Conservation (phyloP, 2,113 vertebrate species). For the Genyomyrus donnyi region DNA sequence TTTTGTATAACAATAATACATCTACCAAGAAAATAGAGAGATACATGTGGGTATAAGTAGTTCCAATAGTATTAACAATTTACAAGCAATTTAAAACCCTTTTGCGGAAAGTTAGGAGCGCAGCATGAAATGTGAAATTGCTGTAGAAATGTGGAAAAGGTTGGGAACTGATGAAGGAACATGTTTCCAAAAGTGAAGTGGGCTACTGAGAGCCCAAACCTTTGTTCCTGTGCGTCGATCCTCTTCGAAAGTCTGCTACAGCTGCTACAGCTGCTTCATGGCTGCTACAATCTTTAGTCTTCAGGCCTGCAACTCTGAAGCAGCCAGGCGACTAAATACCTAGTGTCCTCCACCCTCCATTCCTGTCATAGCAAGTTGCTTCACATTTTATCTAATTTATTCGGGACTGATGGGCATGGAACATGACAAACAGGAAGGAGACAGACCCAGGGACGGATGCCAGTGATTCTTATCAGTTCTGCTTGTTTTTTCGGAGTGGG, state of each 20-base stretch:
- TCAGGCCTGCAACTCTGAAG: not conserved
- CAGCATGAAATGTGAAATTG: not conserved
- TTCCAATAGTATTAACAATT: not conserved
- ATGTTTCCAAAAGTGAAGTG: not conserved
- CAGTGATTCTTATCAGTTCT: slow-evolving; percentile 2
- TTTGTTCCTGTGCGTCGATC: not conserved
- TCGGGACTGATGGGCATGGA: slow-evolving; percentile 39
- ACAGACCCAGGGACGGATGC: not conserved
- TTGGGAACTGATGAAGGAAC: not conserved
- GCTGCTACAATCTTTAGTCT: no score
- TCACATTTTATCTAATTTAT: slow-evolving; percentile 40
- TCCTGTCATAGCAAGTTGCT: slow-evolving; percentile 10
- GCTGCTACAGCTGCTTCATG: not conserved
- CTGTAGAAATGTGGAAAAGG: not conserved
- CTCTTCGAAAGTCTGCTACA: not conserved
- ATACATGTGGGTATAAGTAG: not conserved
- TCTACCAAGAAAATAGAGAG: not conserved
- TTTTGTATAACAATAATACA: not conserved
- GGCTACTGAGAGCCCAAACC: not conserved
- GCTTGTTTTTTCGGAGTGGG: not conserved
- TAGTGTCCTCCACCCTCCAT: no score
- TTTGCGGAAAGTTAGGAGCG: not conserved
- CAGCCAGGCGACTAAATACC: not conserved
- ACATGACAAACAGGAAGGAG: slow-evolving; percentile 13
- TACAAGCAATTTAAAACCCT: not conserved